A percentile compares a stretch with the other conserved stretches of the same genome.
Conservation (phyloP, 2,113 vertebrate genomes). For the Xiphias gladius region DNA sequence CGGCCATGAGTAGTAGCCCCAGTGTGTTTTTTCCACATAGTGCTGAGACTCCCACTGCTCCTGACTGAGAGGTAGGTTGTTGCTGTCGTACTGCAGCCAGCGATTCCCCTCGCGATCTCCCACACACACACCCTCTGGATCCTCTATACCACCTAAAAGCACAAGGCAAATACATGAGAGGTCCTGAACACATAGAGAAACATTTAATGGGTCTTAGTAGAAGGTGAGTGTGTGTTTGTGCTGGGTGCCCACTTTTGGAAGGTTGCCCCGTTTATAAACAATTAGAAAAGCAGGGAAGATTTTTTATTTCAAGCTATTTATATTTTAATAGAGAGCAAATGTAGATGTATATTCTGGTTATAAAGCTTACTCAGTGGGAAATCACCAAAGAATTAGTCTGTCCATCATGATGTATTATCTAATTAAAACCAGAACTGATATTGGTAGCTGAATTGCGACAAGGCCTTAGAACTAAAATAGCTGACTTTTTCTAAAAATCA, state of each 20-base stretch:
- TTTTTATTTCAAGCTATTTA: slow-evolving; percentile 18
- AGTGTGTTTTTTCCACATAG: slow-evolving; percentile 97
- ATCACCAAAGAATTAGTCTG: slow-evolving; percentile 19
- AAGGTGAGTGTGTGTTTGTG: not conserved
- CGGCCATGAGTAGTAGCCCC: slow-evolving; percentile 96
- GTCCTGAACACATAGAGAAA: not conserved
- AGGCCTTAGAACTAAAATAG: not conserved
- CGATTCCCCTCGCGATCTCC: slow-evolving; percentile 93
- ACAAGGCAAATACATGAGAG: slow-evolving; percentile 1
- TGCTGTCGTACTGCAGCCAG: slow-evolving; percentile 94
- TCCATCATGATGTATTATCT: slow-evolving; percentile 4
- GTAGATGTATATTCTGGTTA: not conserved
- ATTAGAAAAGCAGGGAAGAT: not conserved
- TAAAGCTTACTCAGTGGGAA: slow-evolving; percentile 12
- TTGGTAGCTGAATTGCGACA: too few species aligned
- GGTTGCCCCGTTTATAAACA: not conserved
- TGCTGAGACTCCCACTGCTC: slow-evolving; percentile 89
- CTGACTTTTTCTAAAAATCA: not conserved
- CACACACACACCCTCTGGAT: slow-evolving; percentile 82
- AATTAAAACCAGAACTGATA: too few species aligned
- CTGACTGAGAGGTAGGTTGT: slow-evolving; percentile 88
- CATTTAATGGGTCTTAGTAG: not conserved
- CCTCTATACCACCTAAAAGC: slow-evolving; percentile 85
- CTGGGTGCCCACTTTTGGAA: not conserved
- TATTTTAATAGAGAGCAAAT: slow-evolving; percentile 27